These are phyloP conservation scores for Cepaea hortensis DNA, from an alignment of 2,888 invertebrate genomes.

Conservation along the genomic window DNA sequence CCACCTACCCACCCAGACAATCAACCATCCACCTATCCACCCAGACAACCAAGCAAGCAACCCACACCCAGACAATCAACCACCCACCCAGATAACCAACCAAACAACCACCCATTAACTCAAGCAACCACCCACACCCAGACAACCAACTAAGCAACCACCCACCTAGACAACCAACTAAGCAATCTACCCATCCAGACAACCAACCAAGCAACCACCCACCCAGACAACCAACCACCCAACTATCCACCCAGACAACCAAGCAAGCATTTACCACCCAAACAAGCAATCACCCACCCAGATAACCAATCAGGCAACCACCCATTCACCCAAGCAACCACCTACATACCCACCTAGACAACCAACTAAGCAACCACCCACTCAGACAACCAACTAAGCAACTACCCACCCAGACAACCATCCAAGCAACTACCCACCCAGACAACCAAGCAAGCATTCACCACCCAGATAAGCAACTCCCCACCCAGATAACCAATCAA, in stretches of 20 bases:
- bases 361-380: no score
- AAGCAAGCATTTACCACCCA: neutral
- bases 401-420: neutral
- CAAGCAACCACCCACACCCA: neutral
- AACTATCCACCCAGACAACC: no score
- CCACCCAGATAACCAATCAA: no score
- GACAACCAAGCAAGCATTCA: neutral
- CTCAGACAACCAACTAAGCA: neutral
- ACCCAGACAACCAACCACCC: no score
- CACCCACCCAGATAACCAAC: neutral
- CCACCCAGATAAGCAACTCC: no score
- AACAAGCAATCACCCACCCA: neutral
- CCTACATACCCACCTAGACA: neutral
- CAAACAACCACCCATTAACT: neutral
- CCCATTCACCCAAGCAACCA: no score
- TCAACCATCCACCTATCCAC: neutral
- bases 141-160: neutral
- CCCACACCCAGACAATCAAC: neutral
- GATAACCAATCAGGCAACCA: no score
- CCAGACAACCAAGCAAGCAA: neutral
- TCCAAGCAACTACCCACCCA: neutral
- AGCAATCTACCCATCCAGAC: no score
- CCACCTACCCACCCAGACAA: neutral
- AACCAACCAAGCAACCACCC: no score
- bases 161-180: neutral